These are phyloP conservation scores for Myxocyprinus asiaticus DNA, from an alignment of 2,113 vertebrate genomes.

Conservation along the genomic window DNA sequence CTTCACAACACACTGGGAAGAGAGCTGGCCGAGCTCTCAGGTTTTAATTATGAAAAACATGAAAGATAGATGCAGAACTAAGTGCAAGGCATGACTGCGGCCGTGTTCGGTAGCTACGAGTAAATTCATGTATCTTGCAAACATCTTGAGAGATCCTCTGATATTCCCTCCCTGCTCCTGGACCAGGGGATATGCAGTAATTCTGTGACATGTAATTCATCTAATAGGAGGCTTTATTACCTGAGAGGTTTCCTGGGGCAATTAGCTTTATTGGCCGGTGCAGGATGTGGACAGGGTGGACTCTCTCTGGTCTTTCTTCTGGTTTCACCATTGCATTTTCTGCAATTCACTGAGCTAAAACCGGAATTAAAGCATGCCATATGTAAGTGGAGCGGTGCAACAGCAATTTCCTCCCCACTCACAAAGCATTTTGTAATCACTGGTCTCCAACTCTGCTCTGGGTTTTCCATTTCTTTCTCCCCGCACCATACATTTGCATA, in stretches of 20 bases:
- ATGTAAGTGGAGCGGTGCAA: not conserved
- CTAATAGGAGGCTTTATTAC: slow-evolving; percentile 76
- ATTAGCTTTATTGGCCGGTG: slow-evolving; percentile 78
- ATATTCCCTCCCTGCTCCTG: slow-evolving; percentile 11
- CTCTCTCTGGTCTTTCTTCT: slow-evolving; percentile 70
- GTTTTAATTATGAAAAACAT: slow-evolving; percentile 80
- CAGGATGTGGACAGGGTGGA: slow-evolving; percentile 67
- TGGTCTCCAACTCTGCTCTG: too few species aligned
- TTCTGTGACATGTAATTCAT: slow-evolving; percentile 73
- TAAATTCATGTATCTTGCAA: slow-evolving; percentile 38
- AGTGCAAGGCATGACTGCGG: slow-evolving; percentile 69
- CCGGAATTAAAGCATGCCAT: slow-evolving; percentile 57
- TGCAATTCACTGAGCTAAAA: slow-evolving; percentile 66
- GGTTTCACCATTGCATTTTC: slow-evolving; percentile 10
- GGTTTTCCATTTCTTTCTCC: too few species aligned
- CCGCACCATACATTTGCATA: too few species aligned
- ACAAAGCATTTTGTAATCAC: too few species aligned
- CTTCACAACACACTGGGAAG: slow-evolving; percentile 58
- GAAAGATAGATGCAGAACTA: slow-evolving; percentile 76
- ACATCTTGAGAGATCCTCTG: slow-evolving; percentile 17
- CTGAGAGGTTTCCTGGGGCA: slow-evolving; percentile 74
- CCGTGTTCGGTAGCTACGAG: slow-evolving; percentile 37
- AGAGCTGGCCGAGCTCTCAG: slow-evolving; percentile 66
- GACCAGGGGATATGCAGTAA: slow-evolving; percentile 41
- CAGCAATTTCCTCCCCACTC: too few species aligned